Base-by-base conservation (phyloP, 2,113 vertebrate genomes). In the Gymnogyps californianus region DNA sequence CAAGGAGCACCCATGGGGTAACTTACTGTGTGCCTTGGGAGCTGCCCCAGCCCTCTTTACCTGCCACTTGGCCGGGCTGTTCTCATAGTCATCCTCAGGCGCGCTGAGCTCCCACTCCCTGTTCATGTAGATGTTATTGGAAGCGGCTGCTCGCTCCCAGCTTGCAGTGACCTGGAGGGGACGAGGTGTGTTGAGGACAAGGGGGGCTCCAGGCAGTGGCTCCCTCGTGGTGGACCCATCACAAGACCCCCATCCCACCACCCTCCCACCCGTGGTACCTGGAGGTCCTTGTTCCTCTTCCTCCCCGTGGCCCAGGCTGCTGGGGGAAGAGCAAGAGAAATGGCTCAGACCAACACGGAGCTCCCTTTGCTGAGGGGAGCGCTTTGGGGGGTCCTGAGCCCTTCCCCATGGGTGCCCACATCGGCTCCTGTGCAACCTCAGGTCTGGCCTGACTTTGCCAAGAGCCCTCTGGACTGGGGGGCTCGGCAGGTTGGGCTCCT, bases 1-100 rank as follows among this genome's bases (percentile, higher is more conserved):
- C 3, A 19, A 64, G 40, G 65, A 20, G 28, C 28, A 14, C 34
- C 28, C 28, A 0, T 26, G 14, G 42, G 8, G 18, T 49, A 16
- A 47, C 10, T 14, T 25, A 29, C 24, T 42, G 11, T 3, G 1
- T 3, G 5, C 16, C 47, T 9, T 1, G 4, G 47, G 44, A 55
- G 42, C 57, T 51, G 29, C 51, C 40, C 21, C 58, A 64, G 32
- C 34, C 38, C 46, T 25, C 32, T 40, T 26, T 82, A 87, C 77
- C 69, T 87, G 69, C 20, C 55, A 28, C 59, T 18, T 38, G 51
- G 6, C n/a, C 0, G 9, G 82, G 19, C 44, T 66, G 75, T 67
- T 86, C 61, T 74, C 75, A 22, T 86, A 80, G 66, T 74, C 44
- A 15, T 42, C 22, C 31, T 65, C 32, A 0, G 32, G 15, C 3